A percentile compares a stretch with the other conserved stretches of the same genome.
Evolutionary conservation across 1,140 invertebrate genomes (phyloP).

Genomic region (Thaumatotibia leucotreta): DNA sequence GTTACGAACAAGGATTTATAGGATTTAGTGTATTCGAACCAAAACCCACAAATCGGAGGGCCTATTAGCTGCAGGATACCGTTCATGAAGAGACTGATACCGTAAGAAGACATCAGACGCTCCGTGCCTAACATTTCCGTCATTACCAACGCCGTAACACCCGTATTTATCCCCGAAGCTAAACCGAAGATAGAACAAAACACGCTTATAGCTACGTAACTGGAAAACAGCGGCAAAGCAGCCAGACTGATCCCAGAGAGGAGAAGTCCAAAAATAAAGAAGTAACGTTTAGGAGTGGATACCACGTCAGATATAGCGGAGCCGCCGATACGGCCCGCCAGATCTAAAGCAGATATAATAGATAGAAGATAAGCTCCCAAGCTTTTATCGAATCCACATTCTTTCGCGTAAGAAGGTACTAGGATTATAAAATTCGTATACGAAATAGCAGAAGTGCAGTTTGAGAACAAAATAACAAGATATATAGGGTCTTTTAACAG

Average conservation of each 20-base stretch:
- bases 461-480: conserved; percentile 88
- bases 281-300: conserved; percentile 86
- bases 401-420: conserved; percentile 84
- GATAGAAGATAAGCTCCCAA: conserved; percentile 84
- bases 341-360: conserved; percentile 86
- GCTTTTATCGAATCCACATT: conserved; percentile 82
- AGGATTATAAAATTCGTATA: conserved; percentile 92
- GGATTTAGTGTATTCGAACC: conserved; percentile 80
- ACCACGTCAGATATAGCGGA: conserved; percentile 87
- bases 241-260: conserved; percentile 85
- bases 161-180: conserved; percentile 90
- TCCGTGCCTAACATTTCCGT: conserved; percentile 90
- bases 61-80: conserved; percentile 87
- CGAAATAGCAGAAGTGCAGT: conserved; percentile 89
- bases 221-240: conserved; percentile 80
- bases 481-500: conserved; percentile 87
- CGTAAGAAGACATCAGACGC: conserved; percentile 88
- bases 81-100: conserved; percentile 90
- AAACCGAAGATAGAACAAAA: conserved; percentile 88
- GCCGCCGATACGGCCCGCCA: conserved; percentile 88
- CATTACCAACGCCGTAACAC: conserved; percentile 90
- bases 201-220: conserved; percentile 78
- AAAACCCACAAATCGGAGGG: conserved; percentile 85
- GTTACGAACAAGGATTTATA: conserved; percentile 84
- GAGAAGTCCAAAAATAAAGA: conserved; percentile 86